Percentiles rank a stretch among this genome's conserved stretches.
These are phyloP conservation scores for Carposina sasakii DNA, from an alignment of 1,140 invertebrate genomes.

Conservation along the genomic window DNA sequence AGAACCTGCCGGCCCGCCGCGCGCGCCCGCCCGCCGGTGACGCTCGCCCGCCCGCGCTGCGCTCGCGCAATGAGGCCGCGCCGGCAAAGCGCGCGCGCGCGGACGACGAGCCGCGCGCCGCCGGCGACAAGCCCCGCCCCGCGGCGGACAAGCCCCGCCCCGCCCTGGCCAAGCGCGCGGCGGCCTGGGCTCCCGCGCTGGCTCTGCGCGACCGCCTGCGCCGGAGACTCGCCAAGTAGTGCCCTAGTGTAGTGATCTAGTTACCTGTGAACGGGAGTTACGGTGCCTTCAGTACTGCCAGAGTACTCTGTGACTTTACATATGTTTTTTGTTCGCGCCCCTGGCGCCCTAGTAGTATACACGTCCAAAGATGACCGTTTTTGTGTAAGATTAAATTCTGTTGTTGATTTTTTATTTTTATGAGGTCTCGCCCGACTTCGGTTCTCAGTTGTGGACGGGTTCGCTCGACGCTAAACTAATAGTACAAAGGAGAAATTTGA, in stretches of 20 bases:
- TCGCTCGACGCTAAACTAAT: constrained; percentile 42
- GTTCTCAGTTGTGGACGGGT: no score
- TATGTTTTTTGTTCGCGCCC: constrained; percentile 24
- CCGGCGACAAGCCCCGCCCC: constrained; percentile 7
- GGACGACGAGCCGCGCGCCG: background rate
- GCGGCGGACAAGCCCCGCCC: constrained; percentile 23
- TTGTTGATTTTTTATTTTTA: constrained; percentile 52
- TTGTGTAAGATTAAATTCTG: constrained; percentile 59
- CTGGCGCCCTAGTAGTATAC: constrained; percentile 12
- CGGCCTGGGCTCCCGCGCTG: constrained; percentile 50
- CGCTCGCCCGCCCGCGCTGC: no score
- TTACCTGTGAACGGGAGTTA: constrained; percentile 38
- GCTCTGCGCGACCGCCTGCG: constrained; percentile 53
- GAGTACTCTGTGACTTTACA: constrained; percentile 43
- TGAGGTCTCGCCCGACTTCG: constrained; percentile 2
- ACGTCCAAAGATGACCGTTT: constrained; percentile 65
- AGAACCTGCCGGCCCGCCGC: constrained; percentile 24
- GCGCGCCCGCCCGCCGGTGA: constrained; percentile 4
- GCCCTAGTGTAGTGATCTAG: constrained; percentile 14
- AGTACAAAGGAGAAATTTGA: constrained; percentile 65
- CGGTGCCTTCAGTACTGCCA: constrained; percentile 57
- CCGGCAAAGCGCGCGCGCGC: background rate
- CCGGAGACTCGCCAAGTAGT: constrained; percentile 52
- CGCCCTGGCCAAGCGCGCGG: constrained; percentile 39
- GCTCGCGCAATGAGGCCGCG: background rate